Evolutionary conservation across 1,140 invertebrate species (phyloP).

Genomic region (Bilobella aurantiaca): DNA sequence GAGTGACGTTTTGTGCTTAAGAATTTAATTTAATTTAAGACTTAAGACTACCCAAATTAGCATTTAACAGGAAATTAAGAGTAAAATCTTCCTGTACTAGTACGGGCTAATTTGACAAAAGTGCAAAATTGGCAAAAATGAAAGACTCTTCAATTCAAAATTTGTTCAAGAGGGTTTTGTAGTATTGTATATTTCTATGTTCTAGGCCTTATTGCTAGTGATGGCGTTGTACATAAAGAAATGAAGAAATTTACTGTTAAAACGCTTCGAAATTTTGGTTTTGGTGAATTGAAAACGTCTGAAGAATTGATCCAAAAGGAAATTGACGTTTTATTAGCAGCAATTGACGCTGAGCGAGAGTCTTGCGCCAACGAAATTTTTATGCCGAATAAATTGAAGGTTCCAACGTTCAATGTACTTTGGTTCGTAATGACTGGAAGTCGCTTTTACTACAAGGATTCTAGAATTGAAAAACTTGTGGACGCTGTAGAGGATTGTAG

Average conservation of each 20-base stretch:
- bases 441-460: conserved; percentile 43
- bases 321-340: conserved; percentile 5
- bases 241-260: background rate
- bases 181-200: too few relatives aligned
- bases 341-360: background rate
- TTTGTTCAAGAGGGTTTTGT: too few relatives aligned
- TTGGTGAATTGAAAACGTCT: conserved; percentile 7
- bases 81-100: too few relatives aligned
- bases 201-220: background rate
- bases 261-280: background rate
- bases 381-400: conserved; percentile 23
- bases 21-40: too few relatives aligned
- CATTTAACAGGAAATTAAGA: too few relatives aligned
- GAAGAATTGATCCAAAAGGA: background rate
- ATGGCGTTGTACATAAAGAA: background rate
- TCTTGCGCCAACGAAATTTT: background rate
- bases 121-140: too few relatives aligned
- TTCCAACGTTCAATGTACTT: conserved; percentile 60
- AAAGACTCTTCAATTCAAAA: too few relatives aligned
- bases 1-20: too few relatives aligned
- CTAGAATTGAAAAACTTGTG: conserved; percentile 5
- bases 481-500: background rate
- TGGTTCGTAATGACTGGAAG: conserved; percentile 75
- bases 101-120: too few relatives aligned
- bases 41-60: too few relatives aligned